A percentile compares a stretch with the other conserved stretches of the same genome.
phyloP scores from a whole-genome alignment of 2,113 vertebrate genomes.

The Megaceryle torquata region DNA sequence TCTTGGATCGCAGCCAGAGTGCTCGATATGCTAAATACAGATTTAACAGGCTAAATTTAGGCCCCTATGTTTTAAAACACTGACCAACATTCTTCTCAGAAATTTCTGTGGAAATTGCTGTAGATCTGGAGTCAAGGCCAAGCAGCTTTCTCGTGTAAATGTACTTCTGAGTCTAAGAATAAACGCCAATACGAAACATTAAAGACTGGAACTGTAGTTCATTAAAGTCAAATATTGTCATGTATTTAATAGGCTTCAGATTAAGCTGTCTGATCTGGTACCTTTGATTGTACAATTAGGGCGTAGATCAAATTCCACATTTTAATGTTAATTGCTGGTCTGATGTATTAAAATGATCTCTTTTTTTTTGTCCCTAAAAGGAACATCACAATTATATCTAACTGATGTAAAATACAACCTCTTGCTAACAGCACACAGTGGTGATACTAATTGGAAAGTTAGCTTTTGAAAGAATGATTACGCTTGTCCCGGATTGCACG shows the following conservation, averaged over 20 bases:
- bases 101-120: conserved; percentile 29
- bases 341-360: neutral
- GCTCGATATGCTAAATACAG: conserved; percentile 23
- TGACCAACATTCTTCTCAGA: conserved; percentile 24
- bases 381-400: neutral
- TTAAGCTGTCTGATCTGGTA: neutral
- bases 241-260: neutral
- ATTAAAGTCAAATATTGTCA: neutral
- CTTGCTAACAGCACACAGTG: neutral
- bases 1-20: conserved; percentile 25
- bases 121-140: conserved; percentile 18
- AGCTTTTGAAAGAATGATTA: neutral
- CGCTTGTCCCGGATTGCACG: neutral
- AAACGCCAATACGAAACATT: neutral
- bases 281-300: neutral
- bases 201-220: neutral
- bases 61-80: conserved; percentile 23
- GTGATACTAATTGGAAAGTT: neutral
- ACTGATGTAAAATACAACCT: neutral
- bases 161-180: neutral
- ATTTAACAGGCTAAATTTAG: conserved; percentile 57
- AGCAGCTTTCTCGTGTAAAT: neutral
- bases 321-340: neutral
- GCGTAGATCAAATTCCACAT: neutral
- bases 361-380: neutral